Evolutionary conservation across 1,140 invertebrate species (phyloP), one percentile per base, ranked within the genome.

Genomic region (Platyura marginata): DNA sequence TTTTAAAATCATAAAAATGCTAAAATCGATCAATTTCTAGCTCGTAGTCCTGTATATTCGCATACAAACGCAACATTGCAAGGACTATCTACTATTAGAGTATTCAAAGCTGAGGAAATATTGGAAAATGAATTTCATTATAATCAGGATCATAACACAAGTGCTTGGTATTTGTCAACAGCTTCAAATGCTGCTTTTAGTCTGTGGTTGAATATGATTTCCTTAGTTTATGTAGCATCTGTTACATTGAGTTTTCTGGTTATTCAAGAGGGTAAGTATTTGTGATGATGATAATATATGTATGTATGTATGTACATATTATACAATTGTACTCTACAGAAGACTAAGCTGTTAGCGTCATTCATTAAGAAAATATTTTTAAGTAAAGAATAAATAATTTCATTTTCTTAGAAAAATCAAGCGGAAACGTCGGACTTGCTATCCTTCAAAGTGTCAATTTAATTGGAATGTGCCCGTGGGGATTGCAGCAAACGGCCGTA

Each of bases 401-500:
- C 49, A 19, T 80, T 60, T n/a, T n/a, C n/a, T n/a, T n/a, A 62
- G 63, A 61, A 8, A 61, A 58, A 0, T 49, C 68, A 10, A 77
- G 72, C 11, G 80, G 81, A 0, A 67, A 79, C 46, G 81, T 88
- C 5, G 87, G 85, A n/a, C 51, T 92, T 33, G 77, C 81, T 1
- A 76, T 91, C 40, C 79, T 82, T 0, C 85, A 88, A 52, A 74
- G 75, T 3, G 76, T 88, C 29, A 68, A 74, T 0, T 60, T 92
- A 39, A 77, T 78, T 18, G 78, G 79, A 2, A 75, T 83, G 65
- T 79, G 89, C 42, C 86, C 90, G 53, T 90, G 80, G 77, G 84
- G 81, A 2, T 79, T 91, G 64, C 62, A 88, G 41, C 89, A 93
- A 51, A 86, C 81, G 11, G 82, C 87, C 0, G 80, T 86, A 54